Evolutionary conservation across 2,888 invertebrate species (phyloP), one percentile per base, ranked within the genome.

Genomic region (Pimpla rufipes): DNA sequence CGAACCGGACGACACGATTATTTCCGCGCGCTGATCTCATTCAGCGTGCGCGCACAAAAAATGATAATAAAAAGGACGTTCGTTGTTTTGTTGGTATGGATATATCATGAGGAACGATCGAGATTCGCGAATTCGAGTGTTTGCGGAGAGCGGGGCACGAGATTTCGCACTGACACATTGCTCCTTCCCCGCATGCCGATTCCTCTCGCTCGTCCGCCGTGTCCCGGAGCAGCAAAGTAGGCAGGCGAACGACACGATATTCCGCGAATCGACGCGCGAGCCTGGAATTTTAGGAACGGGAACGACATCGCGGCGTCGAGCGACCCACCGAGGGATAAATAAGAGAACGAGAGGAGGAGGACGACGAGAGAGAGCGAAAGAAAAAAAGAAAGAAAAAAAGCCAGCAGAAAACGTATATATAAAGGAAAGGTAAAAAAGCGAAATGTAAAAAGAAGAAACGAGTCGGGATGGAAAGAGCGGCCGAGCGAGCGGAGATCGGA

Each of bases 381-480:
- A 81, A 79, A 18, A 57, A 76, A 81, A 70, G 66, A 45, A 68
- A 37, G 47, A 52, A 18, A 35, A 52, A 8, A 57, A 5, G 1
- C 13, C 4, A 37, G n/a, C 8, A 37, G 18, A 66, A 66, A 18
- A 11, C 16, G 50, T 29, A 29, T 29, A n/a, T 40, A 40, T 40
- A 75, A 75, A 55, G 16, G 37, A 73, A 50, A 55, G 52, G 45
- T 37, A 85, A 86, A 84, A 85, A 85, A 78, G 10, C 55, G 23
- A 76, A 84, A 70, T 40, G 10, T 70, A 62, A 67, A 80, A 80
- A 73, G 68, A 50, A 70, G 75, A 37, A 75, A 67, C 66, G 76
- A 47, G 80, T 59, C 45, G 67, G 23, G 85, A 89, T 88, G 89
- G 89, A 88, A 87, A 81, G 85, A 85, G 83, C 85, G 50, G 42